Base-by-base conservation (phyloP, 2,888 invertebrate species). In the Polyommatus icarus region DNA sequence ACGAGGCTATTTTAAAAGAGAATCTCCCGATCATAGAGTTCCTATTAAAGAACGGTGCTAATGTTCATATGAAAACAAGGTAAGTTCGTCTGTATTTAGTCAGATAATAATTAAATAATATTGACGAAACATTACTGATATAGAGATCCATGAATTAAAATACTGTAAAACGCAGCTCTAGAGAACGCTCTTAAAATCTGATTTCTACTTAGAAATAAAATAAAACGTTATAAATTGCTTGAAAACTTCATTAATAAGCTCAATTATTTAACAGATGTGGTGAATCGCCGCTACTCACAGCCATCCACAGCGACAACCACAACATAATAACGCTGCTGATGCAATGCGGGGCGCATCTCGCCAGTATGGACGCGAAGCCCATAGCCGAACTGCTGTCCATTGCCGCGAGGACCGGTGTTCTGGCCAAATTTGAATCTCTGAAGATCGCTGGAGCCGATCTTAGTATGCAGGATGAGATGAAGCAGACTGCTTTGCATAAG, bases 31-130 rank as follows among this genome's bases (percentile, higher is more conserved):
- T 97, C 0, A 97, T 98, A 0, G 95, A 96, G 81, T 96, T 96
- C 87, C 92, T 98, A 50, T 91, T 99, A 40, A 94, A 95, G 77
- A 95, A 96, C 84, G 98, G 98, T 0, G 97, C 97, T 0, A 97
- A 96, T 76, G 97, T 98, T 3, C 98, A 98, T 85, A 92, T 95
- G 61, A 96, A 96, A 81, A 97, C 97, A 84, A 95, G 95, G 89
- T 95, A 82, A 82, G 81, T 18, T 1, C 18, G 15, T 54, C 1
- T 40, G 0, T 40, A 40, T 40, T 40, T 7, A 7, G 3, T 40
- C 0, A 10, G 10, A 46, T 12, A 46, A 12, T 46, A 46, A 46
- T 46, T 10, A 46, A 46, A 10, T 46, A 46, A 46, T 10, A 46
- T 46, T 15, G 15, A 50, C 4, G 50, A 12, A 50, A 50, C 50